Evolutionary conservation across 2,888 invertebrate species (phyloP).

Genomic region (Brenthis ino): DNA sequence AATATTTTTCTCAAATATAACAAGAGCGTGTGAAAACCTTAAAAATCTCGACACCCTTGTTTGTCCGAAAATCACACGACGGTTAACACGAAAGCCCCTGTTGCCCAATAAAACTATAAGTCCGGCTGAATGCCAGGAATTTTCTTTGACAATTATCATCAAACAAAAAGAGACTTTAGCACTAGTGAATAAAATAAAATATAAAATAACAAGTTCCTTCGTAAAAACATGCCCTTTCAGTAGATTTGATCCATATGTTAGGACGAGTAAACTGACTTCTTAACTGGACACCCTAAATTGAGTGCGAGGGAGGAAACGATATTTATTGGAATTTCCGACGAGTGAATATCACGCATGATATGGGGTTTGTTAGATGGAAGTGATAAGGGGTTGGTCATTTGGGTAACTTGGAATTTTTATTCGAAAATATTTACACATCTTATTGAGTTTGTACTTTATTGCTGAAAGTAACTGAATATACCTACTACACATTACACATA

Average conservation of each 20-base stretch:
- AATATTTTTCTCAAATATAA: background rate
- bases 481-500: no score
- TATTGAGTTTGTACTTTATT: background rate
- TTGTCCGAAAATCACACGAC: slow-evolving; percentile 63
- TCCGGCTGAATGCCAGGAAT: slow-evolving; percentile 75
- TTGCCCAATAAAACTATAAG: slow-evolving; percentile 75
- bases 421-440: background rate
- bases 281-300: slow-evolving; percentile 78
- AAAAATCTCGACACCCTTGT: slow-evolving; percentile 45
- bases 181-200: background rate
- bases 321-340: slow-evolving; percentile 77
- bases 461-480: background rate
- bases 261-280: slow-evolving; percentile 75
- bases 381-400: slow-evolving; percentile 24
- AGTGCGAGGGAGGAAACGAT: slow-evolving; percentile 69
- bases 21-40: slow-evolving; percentile 49
- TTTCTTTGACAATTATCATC: slow-evolving; percentile 49
- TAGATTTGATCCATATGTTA: slow-evolving; percentile 75
- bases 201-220: background rate
- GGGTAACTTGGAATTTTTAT: slow-evolving; percentile 11
- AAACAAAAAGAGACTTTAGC: slow-evolving; percentile 42
- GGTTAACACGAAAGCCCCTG: slow-evolving; percentile 64
- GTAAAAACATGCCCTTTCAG: slow-evolving; percentile 49
- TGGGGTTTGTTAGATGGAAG: slow-evolving; percentile 24
- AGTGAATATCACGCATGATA: slow-evolving; percentile 47